Conservation (phyloP, 2,888 invertebrate species). For the Drosophila setosimentum region DNA sequence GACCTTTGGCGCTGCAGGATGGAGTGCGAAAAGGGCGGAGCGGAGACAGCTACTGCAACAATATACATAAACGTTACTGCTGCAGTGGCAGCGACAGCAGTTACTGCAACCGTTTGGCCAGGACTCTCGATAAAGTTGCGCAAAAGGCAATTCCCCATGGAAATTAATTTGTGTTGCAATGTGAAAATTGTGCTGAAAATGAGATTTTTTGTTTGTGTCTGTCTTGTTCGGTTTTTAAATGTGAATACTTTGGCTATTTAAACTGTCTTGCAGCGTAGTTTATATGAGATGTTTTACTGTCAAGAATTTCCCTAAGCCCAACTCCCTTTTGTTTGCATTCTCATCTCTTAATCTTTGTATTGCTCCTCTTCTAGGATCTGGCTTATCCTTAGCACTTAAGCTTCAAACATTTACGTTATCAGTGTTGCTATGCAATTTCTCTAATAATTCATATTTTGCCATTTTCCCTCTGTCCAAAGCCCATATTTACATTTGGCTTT, state of each 20-base stretch:
- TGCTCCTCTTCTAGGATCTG: background rate
- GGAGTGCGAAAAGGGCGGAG: constrained; percentile 1
- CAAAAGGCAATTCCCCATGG: constrained; percentile 74
- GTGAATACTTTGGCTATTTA: constrained; percentile 15
- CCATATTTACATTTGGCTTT: constrained; percentile 36
- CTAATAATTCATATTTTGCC: background rate
- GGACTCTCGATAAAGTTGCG: constrained; percentile 74
- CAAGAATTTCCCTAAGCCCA: background rate
- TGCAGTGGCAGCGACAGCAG: constrained; percentile 27
- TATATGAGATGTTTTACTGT: background rate
- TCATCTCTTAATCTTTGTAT: background rate
- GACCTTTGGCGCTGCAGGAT: constrained; percentile 37
- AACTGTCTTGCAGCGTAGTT: constrained; percentile 10
- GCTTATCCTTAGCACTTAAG: background rate
- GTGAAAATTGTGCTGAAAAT: constrained; percentile 74
- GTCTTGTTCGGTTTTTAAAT: constrained; percentile 34
- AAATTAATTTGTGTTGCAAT: constrained; percentile 79
- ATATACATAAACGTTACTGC: constrained; percentile 73
- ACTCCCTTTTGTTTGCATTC: constrained; percentile 1
- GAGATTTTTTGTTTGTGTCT: constrained; percentile 43
- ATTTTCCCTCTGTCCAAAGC: constrained; percentile 6
- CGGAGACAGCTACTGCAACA: constrained; percentile 44
- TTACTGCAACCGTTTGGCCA: constrained; percentile 42
- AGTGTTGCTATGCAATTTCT: background rate
- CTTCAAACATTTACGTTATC: background rate